These are phyloP conservation scores for Eospalax fontanierii DNA, from an alignment of 2,797 vertebrate species.

Conservation along the genomic window DNA sequence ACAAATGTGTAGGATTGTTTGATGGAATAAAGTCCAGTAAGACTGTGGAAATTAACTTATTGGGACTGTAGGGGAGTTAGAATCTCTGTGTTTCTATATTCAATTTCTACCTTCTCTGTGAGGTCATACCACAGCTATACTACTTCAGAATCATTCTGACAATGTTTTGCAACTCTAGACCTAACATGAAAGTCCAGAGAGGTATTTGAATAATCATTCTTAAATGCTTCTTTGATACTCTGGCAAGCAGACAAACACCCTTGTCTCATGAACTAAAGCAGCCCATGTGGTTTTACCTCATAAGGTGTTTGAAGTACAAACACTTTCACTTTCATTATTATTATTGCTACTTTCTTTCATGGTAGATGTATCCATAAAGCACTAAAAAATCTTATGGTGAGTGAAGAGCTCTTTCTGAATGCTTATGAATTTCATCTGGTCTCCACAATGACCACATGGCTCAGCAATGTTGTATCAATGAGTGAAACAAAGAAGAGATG, in stretches of 20 bases:
- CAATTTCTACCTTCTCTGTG: neutral
- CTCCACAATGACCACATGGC: neutral
- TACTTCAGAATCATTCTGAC: neutral
- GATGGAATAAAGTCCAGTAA: neutral
- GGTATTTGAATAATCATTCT: neutral
- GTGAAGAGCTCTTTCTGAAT: neutral
- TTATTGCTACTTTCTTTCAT: neutral
- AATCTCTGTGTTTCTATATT: neutral
- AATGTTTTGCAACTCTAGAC: neutral
- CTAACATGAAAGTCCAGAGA: neutral
- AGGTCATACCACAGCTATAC: neutral
- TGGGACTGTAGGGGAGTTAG: neutral
- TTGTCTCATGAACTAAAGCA: neutral
- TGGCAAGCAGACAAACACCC: neutral
- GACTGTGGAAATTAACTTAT: slow-evolving; percentile 1
- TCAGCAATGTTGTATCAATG: neutral
- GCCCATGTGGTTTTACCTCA: neutral
- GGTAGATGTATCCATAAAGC: neutral
- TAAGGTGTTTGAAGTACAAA: neutral
- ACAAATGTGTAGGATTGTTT: neutral
- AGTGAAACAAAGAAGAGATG: neutral
- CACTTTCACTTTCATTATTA: neutral
- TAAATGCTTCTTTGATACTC: no score
- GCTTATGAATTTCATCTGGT: neutral
- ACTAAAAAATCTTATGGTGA: neutral